These are phyloP conservation scores for Acanthurus leucopareius DNA, from an alignment of 2,797 vertebrate species.

Conservation along the genomic window DNA sequence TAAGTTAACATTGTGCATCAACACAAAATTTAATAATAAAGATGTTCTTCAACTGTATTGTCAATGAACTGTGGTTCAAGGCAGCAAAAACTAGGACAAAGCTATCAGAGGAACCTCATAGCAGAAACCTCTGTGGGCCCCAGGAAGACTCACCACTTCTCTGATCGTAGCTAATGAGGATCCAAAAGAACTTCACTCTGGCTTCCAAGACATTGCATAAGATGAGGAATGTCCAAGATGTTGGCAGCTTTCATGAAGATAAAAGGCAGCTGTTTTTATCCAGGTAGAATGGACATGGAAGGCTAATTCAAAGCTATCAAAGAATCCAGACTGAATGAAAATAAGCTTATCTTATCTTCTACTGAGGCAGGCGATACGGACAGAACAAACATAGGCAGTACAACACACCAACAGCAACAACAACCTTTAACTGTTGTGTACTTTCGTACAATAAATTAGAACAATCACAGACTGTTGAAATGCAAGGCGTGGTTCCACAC, in stretches of 20 bases:
- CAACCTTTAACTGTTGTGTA: conserved; percentile 41
- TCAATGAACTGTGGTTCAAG: conserved; percentile 26
- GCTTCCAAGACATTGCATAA: conserved; percentile 60
- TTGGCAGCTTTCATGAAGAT: conserved; percentile 59
- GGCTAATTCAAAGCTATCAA: conserved; percentile 43
- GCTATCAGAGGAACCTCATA: conserved; percentile 15
- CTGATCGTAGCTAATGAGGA: conserved; percentile 7
- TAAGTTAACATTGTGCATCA: too few relatives aligned
- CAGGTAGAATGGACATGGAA: conserved; percentile 40
- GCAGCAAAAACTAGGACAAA: conserved; percentile 30
- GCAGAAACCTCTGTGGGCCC: conserved; percentile 18
- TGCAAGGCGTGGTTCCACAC: conserved; percentile 9
- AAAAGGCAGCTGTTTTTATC: conserved; percentile 65
- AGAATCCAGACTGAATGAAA: conserved; percentile 63
- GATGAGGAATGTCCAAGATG: conserved; percentile 62
- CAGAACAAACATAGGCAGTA: conserved; percentile 44
- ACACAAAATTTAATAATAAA: conserved; percentile 32
- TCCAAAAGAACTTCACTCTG: conserved; percentile 19
- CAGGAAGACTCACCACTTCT: conserved; percentile 9
- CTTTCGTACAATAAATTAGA: conserved; percentile 72
- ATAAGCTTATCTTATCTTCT: conserved; percentile 56
- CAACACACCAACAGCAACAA: conserved; percentile 49
- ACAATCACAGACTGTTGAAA: conserved; percentile 43
- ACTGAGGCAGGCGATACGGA: conserved; percentile 43
- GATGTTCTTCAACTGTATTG: not conserved